These are phyloP conservation scores for Enteromius argenteus DNA, from an alignment of 2,797 vertebrate species.

Conservation along the genomic window DNA sequence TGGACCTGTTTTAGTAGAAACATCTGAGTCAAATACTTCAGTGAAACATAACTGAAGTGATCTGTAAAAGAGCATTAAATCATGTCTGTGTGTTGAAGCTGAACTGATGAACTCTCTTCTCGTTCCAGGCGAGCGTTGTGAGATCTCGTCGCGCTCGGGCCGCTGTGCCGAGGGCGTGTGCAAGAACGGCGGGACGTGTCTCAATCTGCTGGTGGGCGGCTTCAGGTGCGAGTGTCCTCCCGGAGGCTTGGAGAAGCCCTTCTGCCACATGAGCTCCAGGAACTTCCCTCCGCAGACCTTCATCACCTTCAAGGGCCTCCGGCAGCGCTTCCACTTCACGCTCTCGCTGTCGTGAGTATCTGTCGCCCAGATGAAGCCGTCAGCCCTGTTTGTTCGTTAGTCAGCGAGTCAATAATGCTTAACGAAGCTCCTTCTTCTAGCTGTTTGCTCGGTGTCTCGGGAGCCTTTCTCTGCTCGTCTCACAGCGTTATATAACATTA, in stretches of 20 bases:
- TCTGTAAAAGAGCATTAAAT: not conserved
- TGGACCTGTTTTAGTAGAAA: not conserved
- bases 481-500: not conserved
- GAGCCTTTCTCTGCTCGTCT: not conserved
- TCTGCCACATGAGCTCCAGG: conserved; percentile 91
- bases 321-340: conserved; percentile 97
- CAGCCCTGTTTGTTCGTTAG: conserved; percentile 7
- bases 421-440: not conserved
- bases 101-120: not conserved
- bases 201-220: conserved; percentile 93
- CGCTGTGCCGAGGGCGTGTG: conserved; percentile 88
- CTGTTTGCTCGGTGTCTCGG: conserved; percentile 1
- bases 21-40: not conserved
- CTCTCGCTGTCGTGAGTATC: conserved; percentile 89
- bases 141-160: conserved; percentile 87
- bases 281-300: conserved; percentile 91
- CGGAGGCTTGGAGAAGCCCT: conserved; percentile 91
- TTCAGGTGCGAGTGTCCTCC: conserved; percentile 91
- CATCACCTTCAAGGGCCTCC: conserved; percentile 92
- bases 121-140: conserved; percentile 85
- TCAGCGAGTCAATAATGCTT: not conserved
- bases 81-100: not conserved
- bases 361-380: conserved; percentile 17
- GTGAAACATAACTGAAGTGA: not conserved
- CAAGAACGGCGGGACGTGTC: conserved; percentile 89